Base-by-base conservation (phyloP, 2,888 invertebrate genomes). In the Ctena decussata region DNA sequence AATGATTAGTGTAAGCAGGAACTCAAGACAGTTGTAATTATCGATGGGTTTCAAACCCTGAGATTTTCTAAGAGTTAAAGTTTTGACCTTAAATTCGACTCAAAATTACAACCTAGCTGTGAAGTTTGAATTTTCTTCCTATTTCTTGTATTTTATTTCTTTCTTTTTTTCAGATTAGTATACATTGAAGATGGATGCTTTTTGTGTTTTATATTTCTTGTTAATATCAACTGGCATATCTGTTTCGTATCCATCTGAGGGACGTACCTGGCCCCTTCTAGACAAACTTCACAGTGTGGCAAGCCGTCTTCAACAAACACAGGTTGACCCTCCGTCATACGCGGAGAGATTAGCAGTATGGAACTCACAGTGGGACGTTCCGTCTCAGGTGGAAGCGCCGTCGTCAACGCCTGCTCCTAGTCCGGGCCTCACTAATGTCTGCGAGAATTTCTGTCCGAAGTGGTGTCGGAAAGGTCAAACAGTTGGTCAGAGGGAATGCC, bases 361-460 rank as follows among this genome's bases (percentile, higher is more conserved):
- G 46, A 46, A 46, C 18, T 2, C 12, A 21, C 6, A 46, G 21
- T 15, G 18, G 46, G 46, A 46, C 21, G 46, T 46, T 3, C 3
- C 46, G 21, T 46, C 21, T 21, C 11, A 46, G 21, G 46, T 21
- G 3, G 46, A 12, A 21, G 12, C 46, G 21, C 21, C 46, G 21
- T 46, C 46, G 3, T 41, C 41, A 41, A 11, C 41, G 15, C 46
- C 46, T 21, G 2, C 46, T 46, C 46, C 46, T 46, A 3, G 3
- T 30, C 82, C 80, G 0, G 80, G 82, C 6, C 53, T 46, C 30
- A 30, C 53, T 30, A 80, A 86, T 27, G 72, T 86, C 6, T 86
- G 86, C 65, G 75, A 60, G 8, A 39, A 37, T 32, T 70, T 86
- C 30, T 86, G 86, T 70, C 83, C 86, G 3, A 82, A 83, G 65